Base-by-base conservation (phyloP, 2,113 vertebrate genomes). In the Cyphomyrus discorhynchus region DNA sequence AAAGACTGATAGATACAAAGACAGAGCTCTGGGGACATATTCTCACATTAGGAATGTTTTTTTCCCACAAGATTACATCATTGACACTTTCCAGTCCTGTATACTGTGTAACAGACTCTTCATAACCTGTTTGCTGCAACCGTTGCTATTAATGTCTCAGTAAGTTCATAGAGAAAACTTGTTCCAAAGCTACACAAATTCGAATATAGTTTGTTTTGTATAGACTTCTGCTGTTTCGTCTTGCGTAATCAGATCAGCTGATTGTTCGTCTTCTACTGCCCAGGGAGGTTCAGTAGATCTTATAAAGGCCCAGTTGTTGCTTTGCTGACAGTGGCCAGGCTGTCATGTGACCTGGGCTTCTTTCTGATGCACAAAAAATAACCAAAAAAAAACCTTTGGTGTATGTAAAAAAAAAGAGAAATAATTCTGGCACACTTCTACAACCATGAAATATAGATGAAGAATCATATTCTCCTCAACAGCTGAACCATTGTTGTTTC, bases 211-310 rank as follows among this genome's bases (percentile, higher is more conserved):
- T 27, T 84, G 45, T 66, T 45, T 62, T 42, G 15, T 39, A 11
- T 35, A 5, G 31, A 50, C 47, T 35, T 52, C n/a, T 86, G 49
- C 24, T 87, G 42, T 50, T 24, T 85, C 1, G 27, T 35, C 35
- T 83, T 35, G 53, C 66, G 7, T 49, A 50, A 86, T 42, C 2
- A 27, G n/a, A 85, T 89, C 89, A 89, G 89, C 89, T 89, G 89
- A 83, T 86, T 24, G 7, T 89, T 70, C 1, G 7, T 70, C 42
- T n/a, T 21, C 1, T 42, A 39, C 1, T 8, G 89, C 89, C 58
- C 46, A 70, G 83, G 89, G 88, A 83, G 31, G 46, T 86, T 42
- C 58, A 27, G 11, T 13, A 15, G 42, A 35, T 49, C 39, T n/a
- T 27, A 86, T 70, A 90, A 86, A 74, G 56, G 83, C 24, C 13